Evolutionary conservation across 2,888 invertebrate genomes (phyloP).

Genomic region (Alviniconcha strummeri): DNA sequence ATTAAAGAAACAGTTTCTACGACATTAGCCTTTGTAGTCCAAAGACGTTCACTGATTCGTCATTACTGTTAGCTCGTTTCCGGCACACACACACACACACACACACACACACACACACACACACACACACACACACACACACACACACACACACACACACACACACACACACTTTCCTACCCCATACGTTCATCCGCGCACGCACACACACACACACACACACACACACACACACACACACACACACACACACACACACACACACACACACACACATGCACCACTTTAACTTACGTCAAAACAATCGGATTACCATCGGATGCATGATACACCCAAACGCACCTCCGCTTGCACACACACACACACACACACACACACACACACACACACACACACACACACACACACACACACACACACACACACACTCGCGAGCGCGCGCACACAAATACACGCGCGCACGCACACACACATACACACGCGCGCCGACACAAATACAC

Average conservation of each 20-base stretch:
- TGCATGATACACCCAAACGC: too few species aligned
- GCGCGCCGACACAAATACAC: neutral
- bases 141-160: neutral
- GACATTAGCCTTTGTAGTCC: too few species aligned
- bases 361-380: neutral
- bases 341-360: neutral
- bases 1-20: too few species aligned
- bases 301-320: too few species aligned
- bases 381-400: neutral
- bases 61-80: neutral
- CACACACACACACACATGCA: too few species aligned
- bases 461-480: neutral
- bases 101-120: neutral
- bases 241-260: too few species aligned
- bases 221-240: too few species aligned
- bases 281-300: too few species aligned
- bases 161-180: too few species aligned
- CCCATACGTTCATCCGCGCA: neutral
- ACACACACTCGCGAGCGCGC: too few species aligned
- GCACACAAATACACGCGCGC: too few species aligned
- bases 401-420: neutral
- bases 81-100: neutral
- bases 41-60: neutral
- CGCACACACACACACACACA: neutral
- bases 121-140: constrained; percentile 11